Evolutionary conservation across 1,140 invertebrate genomes (phyloP).

Genomic region (Bombus pascuorum): DNA sequence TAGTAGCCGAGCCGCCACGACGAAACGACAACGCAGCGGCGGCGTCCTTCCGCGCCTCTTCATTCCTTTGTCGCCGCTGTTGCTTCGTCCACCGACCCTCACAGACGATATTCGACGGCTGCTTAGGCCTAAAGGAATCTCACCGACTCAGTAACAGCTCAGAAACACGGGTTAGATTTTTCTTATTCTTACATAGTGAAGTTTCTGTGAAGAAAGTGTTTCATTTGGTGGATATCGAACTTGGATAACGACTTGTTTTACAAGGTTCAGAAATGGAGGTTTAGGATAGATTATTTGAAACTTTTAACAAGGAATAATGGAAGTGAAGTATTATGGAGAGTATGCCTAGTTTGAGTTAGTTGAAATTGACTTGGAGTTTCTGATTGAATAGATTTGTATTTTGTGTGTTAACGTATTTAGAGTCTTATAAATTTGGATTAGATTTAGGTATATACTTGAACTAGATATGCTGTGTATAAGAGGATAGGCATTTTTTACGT

Average conservation of each 20-base stretch:
- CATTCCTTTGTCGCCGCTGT: slow-evolving; percentile 1
- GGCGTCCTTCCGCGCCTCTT: slow-evolving; percentile 17
- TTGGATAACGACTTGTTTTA: neutral
- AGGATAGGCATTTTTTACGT: neutral
- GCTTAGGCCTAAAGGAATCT: neutral
- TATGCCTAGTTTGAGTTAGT: neutral
- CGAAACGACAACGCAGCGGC: slow-evolving; percentile 43
- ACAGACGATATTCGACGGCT: neutral
- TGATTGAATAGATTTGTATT: neutral
- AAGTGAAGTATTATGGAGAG: neutral
- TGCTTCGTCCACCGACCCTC: slow-evolving; percentile 1
- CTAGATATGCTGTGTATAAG: neutral
- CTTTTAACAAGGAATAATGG: neutral
- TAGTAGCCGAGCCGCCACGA: slow-evolving; percentile 48
- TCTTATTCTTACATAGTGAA: neutral
- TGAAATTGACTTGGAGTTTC: neutral
- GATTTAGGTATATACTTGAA: neutral
- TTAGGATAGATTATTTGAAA: neutral
- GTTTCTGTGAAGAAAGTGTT: neutral
- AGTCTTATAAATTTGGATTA: no score
- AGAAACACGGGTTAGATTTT: neutral
- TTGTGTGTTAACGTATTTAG: neutral
- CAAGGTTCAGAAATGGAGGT: neutral
- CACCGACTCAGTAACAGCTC: no score
- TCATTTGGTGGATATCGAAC: neutral